These are phyloP conservation scores for Catonia carolina DNA, from an alignment of 2,888 invertebrate genomes.

Conservation along the genomic window DNA sequence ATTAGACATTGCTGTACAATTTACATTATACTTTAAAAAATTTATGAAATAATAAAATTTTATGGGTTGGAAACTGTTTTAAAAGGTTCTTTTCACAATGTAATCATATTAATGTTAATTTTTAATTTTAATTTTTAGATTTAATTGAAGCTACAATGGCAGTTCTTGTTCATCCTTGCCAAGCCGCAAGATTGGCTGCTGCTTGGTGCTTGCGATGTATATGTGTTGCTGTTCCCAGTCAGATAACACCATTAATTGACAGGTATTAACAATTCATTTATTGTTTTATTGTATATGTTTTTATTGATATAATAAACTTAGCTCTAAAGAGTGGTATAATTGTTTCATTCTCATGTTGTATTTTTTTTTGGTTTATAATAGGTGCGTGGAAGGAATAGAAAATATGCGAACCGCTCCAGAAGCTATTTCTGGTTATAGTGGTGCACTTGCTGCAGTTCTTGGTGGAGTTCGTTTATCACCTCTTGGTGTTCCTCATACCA, in stretches of 20 bases:
- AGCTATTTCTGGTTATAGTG: conserved; percentile 84
- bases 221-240: conserved; percentile 89
- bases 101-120: too few species aligned
- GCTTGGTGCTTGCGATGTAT: conserved; percentile 92
- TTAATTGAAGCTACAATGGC: conserved; percentile 69
- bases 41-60: too few species aligned
- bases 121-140: too few species aligned
- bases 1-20: too few species aligned
- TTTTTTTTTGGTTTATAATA: conserved; percentile 16
- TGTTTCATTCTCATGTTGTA: neutral
- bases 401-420: conserved; percentile 83
- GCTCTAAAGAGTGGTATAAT: neutral
- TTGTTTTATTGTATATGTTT: too few species aligned
- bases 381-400: conserved; percentile 81
- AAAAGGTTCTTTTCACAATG: too few species aligned
- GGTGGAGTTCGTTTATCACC: conserved; percentile 87
- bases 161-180: conserved; percentile 89
- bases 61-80: too few species aligned
- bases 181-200: conserved; percentile 86
- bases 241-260: conserved; percentile 89
- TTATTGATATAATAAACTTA: too few species aligned
- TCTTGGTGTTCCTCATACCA: conserved; percentile 91
- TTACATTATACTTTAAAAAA: too few species aligned
- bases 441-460: conserved; percentile 86
- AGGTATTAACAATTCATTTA: conserved; percentile 37